Evolutionary conservation across 2,113 vertebrate species (phyloP).

Genomic region (Coryphaenoides rupestris): DNA sequence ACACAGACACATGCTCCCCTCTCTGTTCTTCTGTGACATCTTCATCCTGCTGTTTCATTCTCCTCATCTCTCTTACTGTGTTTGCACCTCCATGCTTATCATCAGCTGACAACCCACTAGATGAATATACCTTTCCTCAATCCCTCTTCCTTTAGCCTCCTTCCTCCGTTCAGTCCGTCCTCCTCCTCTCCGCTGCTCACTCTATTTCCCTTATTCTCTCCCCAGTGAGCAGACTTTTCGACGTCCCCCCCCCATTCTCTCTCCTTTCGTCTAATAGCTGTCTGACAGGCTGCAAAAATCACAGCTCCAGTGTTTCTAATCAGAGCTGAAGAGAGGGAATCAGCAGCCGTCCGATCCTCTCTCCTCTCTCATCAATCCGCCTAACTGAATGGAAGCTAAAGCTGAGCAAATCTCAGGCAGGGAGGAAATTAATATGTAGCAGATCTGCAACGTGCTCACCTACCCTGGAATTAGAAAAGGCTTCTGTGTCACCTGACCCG

Average conservation of each 20-base stretch:
- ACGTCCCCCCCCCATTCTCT: conserved; percentile 43
- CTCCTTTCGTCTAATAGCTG: conserved; percentile 75
- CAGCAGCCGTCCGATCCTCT: conserved; percentile 96
- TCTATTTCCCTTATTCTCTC: conserved; percentile 43
- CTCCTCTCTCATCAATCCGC: conserved; percentile 98
- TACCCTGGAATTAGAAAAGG: conserved; percentile 83
- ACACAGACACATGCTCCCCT: background rate
- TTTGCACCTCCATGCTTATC: conserved; percentile 5
- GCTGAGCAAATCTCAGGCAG: conserved; percentile 84
- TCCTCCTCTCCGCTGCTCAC: conserved; percentile 58
- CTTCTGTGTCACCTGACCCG: conserved; percentile 62
- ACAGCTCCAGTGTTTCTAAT: conserved; percentile 87
- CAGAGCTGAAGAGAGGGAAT: conserved; percentile 99
- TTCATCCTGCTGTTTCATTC: background rate
- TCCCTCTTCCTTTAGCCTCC: background rate
- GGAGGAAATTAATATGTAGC: conserved; percentile 98
- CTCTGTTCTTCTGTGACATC: conserved; percentile 1
- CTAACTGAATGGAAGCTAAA: conserved; percentile 95
- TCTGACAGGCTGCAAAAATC: conserved; percentile 83
- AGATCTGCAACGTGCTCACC: conserved; percentile 84
- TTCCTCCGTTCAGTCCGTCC: conserved; percentile 24
- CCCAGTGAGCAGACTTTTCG: conserved; percentile 39
- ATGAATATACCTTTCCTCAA: background rate
- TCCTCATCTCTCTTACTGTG: conserved; percentile 34
- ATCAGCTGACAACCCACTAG: background rate